Evolutionary conservation across 2,888 invertebrate genomes (phyloP), one percentile per base, ranked within the genome.

Genomic region (Dasypolia templi): DNA sequence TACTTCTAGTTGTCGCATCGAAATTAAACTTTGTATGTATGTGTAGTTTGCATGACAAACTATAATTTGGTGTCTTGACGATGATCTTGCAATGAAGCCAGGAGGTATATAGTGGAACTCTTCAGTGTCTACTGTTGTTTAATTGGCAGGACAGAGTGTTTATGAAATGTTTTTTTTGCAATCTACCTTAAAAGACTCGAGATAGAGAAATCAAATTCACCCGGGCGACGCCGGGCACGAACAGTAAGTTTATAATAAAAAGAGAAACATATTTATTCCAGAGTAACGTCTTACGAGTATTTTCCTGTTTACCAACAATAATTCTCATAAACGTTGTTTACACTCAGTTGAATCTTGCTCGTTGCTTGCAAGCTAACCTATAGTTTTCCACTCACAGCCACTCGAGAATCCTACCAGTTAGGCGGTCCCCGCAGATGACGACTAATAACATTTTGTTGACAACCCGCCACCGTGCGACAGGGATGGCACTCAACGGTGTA

Each of bases 401-500:
- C 83, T 84, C 65, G 74, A 84, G 82, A 87, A 84, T 87, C 87
- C 89, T 89, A 84, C 87, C 87, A 85, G 85, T 86, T 85, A 88
- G 85, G 77, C 86, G 87, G 88, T 82, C 83, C 83, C 88, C 89
- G 89, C 88, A 88, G 92, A 93, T 92, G 92, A 91, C 91, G 89
- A 90, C 92, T 93, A 94, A 94, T 94, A 94, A 93, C 91, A 94
- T 94, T 94, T 92, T 92, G 93, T 94, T 94, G 94, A 94, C 94
- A 93, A 90, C 90, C 89, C 89, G 86, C 91, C 83, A 86, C 91
- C 86, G 91, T 90, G 92, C 87, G 92, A 92, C 88, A 91, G 86
- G 89, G 92, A 93, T 83, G 88, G 91, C 86, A 87, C 75, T 78
- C 70, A 81, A 35, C 29, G 61, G 67, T 71, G 86, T 68, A 17